Evolutionary conservation across 1,140 invertebrate species (phyloP).

Genomic region (Sweltsa coloradensis): DNA sequence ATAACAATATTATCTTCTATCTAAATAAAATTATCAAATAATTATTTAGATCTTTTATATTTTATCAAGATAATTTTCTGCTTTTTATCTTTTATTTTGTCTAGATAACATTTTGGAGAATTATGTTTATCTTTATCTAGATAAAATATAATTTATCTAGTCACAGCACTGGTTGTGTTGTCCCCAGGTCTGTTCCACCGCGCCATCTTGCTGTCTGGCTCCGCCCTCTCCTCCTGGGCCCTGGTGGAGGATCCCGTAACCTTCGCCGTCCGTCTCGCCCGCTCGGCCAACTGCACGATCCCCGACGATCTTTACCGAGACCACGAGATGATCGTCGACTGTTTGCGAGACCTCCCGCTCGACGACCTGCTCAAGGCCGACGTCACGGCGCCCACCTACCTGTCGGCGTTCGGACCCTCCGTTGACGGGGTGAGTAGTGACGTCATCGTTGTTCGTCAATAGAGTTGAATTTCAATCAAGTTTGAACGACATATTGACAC

Average conservation of each 20-base stretch:
- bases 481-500: too few species aligned
- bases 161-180: too few species aligned
- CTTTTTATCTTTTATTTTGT: too few species aligned
- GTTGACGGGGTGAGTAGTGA: conserved; percentile 40
- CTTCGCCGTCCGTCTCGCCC: conserved; percentile 73
- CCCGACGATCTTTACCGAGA: conserved; percentile 63
- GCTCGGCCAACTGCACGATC: conserved; percentile 73
- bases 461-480: too few species aligned
- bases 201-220: conserved; percentile 82
- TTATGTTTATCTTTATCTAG: too few species aligned
- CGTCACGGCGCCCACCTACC: conserved; percentile 68
- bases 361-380: conserved; percentile 65
- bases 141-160: too few species aligned
- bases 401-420: conserved; percentile 36
- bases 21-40: too few species aligned
- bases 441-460: too few species aligned
- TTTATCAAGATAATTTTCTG: too few species aligned
- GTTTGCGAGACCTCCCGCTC: conserved; percentile 60
- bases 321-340: conserved; percentile 69
- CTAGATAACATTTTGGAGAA: too few species aligned
- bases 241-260: conserved; percentile 78
- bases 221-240: conserved; percentile 87
- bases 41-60: too few species aligned
- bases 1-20: too few species aligned
- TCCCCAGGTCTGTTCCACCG: conserved; percentile 72